phyloP scores from a whole-genome alignment of 30 jellyfish, hydroid and myxozoan species.

The Morbakka virulenta region DNA sequence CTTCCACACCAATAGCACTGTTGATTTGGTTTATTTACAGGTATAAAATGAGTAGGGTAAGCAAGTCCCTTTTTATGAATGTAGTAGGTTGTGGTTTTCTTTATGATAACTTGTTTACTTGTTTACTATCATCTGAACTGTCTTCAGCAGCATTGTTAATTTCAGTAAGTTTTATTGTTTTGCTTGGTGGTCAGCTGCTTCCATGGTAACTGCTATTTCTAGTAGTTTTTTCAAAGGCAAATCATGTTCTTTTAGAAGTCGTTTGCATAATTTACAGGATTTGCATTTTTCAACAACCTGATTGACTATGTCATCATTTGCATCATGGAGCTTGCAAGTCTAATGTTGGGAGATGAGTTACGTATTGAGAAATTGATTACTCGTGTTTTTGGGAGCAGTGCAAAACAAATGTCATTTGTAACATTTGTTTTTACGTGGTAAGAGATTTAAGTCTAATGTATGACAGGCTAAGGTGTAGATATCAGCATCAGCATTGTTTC shows the following conservation, averaged over 20 bases:
- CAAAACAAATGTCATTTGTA: constrained; percentile 42
- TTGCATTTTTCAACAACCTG: constrained; percentile 11
- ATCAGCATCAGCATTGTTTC: neutral
- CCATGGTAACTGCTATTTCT: constrained; percentile 11
- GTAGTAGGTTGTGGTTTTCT: neutral
- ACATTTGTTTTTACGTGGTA: constrained; percentile 16
- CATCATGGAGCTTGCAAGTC: constrained; percentile 11
- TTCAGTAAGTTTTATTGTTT: constrained; percentile 4
- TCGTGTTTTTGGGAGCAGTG: neutral
- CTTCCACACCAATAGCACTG: constrained; percentile 27
- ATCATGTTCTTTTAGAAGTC: constrained; percentile 19
- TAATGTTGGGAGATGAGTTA: constrained; percentile 3
- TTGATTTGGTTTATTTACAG: neutral
- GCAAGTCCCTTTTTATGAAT: neutral
- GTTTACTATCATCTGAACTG: no score
- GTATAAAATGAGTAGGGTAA: no score
- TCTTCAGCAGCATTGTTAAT: no score
- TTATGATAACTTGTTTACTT: no score
- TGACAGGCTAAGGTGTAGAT: neutral
- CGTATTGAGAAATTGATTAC: neutral
- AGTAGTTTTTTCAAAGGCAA: neutral
- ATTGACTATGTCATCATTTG: constrained; percentile 1
- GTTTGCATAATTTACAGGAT: constrained; percentile 17
- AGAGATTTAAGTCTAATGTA: no score
- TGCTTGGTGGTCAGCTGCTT: constrained; percentile 33